Percentiles rank a stretch among this genome's conserved stretches.
phyloP scores from a whole-genome alignment of 2,113 vertebrate genomes.

The Raja brachyura region DNA sequence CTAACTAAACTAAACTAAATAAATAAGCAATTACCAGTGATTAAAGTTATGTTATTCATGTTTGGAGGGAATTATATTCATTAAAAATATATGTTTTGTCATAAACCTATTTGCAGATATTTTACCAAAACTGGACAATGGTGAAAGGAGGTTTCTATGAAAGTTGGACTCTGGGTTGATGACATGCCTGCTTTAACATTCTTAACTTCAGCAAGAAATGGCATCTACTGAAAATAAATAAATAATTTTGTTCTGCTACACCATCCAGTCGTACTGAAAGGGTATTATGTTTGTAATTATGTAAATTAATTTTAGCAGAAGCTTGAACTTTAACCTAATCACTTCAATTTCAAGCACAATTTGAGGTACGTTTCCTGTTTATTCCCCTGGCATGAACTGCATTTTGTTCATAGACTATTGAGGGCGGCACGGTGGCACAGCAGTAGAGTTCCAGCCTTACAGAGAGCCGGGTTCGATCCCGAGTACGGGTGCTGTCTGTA shows the following conservation, averaged over 20 bases:
- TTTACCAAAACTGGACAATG: background rate
- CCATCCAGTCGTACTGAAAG: background rate
- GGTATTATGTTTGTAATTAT: background rate
- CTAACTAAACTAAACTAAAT: too few species aligned
- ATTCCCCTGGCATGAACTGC: too few species aligned
- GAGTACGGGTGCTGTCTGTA: too few species aligned
- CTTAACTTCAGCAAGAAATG: background rate
- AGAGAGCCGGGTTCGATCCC: too few species aligned
- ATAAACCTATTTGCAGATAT: background rate
- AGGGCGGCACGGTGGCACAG: too few species aligned
- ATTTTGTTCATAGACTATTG: background rate
- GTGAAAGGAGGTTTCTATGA: too few species aligned
- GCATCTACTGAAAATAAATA: background rate
- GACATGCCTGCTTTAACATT: too few species aligned
- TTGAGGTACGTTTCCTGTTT: background rate
- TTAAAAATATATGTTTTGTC: background rate
- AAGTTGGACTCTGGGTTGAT: too few species aligned
- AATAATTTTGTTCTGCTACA: background rate
- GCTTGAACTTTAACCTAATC: background rate
- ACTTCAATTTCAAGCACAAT: background rate
- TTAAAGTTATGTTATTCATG: background rate
- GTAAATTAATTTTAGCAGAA: background rate
- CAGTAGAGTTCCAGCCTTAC: too few species aligned
- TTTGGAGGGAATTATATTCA: too few species aligned
- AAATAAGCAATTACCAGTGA: background rate